phyloP scores from a whole-genome alignment of 2,888 invertebrate genomes.

The Ophioninae sp. region DNA sequence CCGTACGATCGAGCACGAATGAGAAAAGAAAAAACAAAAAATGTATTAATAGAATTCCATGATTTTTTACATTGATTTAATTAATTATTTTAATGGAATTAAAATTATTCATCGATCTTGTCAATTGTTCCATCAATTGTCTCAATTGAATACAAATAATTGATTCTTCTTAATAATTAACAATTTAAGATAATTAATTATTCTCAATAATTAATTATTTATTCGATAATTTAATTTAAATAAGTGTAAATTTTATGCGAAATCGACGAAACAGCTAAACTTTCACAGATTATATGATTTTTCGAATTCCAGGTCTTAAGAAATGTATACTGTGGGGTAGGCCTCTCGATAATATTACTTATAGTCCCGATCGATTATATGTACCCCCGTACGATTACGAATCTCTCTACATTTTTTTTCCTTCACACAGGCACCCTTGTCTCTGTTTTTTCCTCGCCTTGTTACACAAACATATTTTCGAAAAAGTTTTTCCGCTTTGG shows the following conservation, averaged over 20 bases:
- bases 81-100: too few relatives aligned
- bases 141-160: too few relatives aligned
- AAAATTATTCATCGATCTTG: too few relatives aligned
- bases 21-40: background rate
- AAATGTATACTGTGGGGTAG: conserved; percentile 78
- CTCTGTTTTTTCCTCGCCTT: background rate
- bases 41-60: background rate
- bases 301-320: conserved; percentile 79
- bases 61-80: too few relatives aligned
- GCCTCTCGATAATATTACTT: conserved; percentile 66
- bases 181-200: too few relatives aligned
- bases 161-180: too few relatives aligned
- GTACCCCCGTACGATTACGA: conserved; percentile 50
- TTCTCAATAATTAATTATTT: background rate
- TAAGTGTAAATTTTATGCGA: conserved; percentile 50
- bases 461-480: background rate
- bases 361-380: conserved; percentile 54
- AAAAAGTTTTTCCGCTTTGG: background rate
- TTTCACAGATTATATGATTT: conserved; percentile 76
- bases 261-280: conserved; percentile 66
- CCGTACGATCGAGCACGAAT: too few relatives aligned
- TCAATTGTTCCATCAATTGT: too few relatives aligned
- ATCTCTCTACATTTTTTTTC: background rate
- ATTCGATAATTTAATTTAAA: conserved; percentile 2
- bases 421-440: background rate